Evolutionary conservation across 2,797 vertebrate species (phyloP), one percentile per base, ranked within the genome.

Genomic region (Phylloscopus collybita): DNA sequence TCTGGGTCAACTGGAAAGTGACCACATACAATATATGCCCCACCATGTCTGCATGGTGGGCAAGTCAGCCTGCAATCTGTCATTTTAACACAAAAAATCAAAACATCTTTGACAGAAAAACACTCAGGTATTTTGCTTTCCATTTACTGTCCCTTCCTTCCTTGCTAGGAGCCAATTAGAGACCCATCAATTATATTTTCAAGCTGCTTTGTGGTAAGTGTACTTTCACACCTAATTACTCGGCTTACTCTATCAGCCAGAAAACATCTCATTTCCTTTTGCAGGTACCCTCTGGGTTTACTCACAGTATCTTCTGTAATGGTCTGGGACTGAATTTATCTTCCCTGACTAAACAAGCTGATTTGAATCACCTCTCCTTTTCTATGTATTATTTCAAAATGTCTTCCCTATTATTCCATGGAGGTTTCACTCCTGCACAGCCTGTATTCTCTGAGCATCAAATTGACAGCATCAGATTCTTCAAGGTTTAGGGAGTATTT

Each of bases 181-280:
- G 38, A 69, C 10, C 5, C 38, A 75, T 79, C 70, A 94, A 75
- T 83, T 91, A 53, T 13, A 74, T 57, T 92, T 86, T 88, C 59
- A 83, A 57, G 47, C 40, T 64, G 36, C 74, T 87, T 66, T 81
- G 18, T 50, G 64, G 3, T 51, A 84, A 60, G 36, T 45, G 8
- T 67, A 45, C 29, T 75, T 88, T 93, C 80, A 89, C 56, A 95
- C 56, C 44, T 73, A 93, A 72, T 88, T 88, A 94, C 36, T 64
- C 36, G 17, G 42, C 38, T 81, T 69, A 89, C 30, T 56, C 44
- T 34, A 80, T 56, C 62, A 88, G 56, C 13, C 53, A 88, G 40
- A 73, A 90, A 72, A 73, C 16, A 66, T 13, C 10, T 57, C 5
- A n/a, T 76, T 73, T 85, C 29, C 44, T 89, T 70, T n/a, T 69